Evolutionary conservation across 1,140 invertebrate species (phyloP), one percentile per base, ranked within the genome.

Genomic region (Drosophila asahinai): DNA sequence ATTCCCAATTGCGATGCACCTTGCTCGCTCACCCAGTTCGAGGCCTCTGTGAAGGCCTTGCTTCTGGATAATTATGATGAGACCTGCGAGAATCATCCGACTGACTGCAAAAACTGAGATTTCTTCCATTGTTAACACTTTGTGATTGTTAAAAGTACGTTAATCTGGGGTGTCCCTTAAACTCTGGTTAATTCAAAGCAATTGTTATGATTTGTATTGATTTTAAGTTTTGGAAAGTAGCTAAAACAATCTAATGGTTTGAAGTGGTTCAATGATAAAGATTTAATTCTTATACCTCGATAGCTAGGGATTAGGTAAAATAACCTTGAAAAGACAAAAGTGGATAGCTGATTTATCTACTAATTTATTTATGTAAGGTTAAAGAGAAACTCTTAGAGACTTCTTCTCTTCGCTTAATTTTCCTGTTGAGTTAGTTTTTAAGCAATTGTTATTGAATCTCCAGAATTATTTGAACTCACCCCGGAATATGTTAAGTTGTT

Each of bases 61-160:
- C 78, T 95, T 33, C 93, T 95, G 25, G 67, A 86, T 27, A 86
- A 95, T 73, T 95, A 94, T 92, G 93, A 94, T 40, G 75, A 92
- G 40, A 94, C 95, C 66, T 95, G 95, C 72, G 83, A 92, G 54
- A 92, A 92, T 86, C 83, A 83, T 17, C 25, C 65, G 30, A 45
- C 79, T 11, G 91, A 92, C 11, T 92, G 91, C 67, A 92, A 92
- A 62, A 80, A 51, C 22, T 86, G 30, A 78, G 14, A 51, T 55
- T 17, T 17, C 25, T 55, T 71, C 14, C 30, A 17, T 45, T 49
- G 49, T 63, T 61, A 43, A 40, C 48, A 17, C 55, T 61, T 49
- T 19, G 15, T 72, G 43, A 11, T 76, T 61, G 52, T 74, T 72
- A 15, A 60, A 60, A 63, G 12, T 75, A 45, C 61, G 63, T 60